phyloP scores from a whole-genome alignment of 2,113 vertebrate species.

The Todiramphus saurophagus region DNA sequence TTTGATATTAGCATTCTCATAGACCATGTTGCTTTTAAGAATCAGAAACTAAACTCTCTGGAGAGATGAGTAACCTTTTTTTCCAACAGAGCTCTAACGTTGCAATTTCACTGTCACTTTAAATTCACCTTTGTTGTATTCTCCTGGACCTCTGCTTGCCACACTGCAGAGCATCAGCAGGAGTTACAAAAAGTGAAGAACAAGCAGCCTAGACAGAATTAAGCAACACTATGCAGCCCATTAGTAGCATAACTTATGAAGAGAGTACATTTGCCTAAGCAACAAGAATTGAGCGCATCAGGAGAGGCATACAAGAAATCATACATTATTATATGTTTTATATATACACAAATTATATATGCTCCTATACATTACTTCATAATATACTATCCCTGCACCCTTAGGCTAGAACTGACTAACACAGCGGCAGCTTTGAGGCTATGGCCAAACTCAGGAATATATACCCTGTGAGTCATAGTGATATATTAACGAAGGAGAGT shows the following conservation, averaged over 20 bases:
- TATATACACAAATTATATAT: not conserved
- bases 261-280: not conserved
- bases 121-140: not conserved
- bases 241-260: not conserved
- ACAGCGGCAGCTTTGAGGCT: not conserved
- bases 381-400: not conserved
- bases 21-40: not conserved
- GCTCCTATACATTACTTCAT: not conserved
- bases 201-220: not conserved
- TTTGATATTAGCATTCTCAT: not conserved
- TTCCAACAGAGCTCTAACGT: not conserved
- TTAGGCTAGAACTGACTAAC: not conserved
- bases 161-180: not conserved
- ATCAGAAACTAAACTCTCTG: not conserved
- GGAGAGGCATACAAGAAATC: not conserved
- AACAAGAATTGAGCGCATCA: not conserved
- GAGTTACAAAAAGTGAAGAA: not conserved
- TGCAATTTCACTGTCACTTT: not conserved
- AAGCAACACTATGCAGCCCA: not conserved
- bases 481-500: not conserved
- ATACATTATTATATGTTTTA: too few species aligned
- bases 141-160: not conserved
- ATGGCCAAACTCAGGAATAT: not conserved
- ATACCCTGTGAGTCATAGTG: not conserved
- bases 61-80: not conserved